Evolutionary conservation across 2,888 invertebrate genomes (phyloP), one percentile per base, ranked within the genome.

Genomic region (Leptinotarsa rubiginosa): DNA sequence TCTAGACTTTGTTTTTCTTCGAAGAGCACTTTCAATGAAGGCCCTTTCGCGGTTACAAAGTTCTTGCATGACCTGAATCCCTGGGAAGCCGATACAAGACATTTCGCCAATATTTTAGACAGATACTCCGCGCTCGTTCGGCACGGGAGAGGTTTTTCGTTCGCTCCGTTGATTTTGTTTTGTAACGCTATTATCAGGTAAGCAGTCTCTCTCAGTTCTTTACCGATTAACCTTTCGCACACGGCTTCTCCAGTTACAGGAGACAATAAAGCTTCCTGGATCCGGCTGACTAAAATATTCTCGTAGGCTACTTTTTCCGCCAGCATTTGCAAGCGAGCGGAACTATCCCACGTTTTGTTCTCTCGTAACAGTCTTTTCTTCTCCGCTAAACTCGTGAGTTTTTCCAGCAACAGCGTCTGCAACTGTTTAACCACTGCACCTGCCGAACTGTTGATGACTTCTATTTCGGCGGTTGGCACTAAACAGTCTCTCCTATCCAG

Each of bases 301-400:
- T 96, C 95, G 85, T 93, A 95, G 0, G 95, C 95, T 22, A 95
- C 89, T 84, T 95, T 93, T 86, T 95, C 95, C 1, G 95, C 95
- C 72, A 95, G 88, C 71, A 95, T 89, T 83, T 93, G 92, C 78
- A 94, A 87, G 84, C 92, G 92, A 78, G 92, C 92, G 65, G 91
- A 90, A 74, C 91, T 91, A 70, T 93, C 92, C 78, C 94, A 89
- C 82, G 93, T 91, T 73, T 93, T 93, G 15, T 91, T 90, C 83
- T 93, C 92, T 67, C 70, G 41, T 31, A 95, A 88, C 69, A 90
- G 89, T 73, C 92, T 91, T 83, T 93, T 91, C 83, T 91, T 92
- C 81, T 91, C 91, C 50, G 93, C 90, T 81, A 95, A 89, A 81
- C 93, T 93, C 66, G 90, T 88, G 72, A 95, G 88, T 87, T 95